Evolutionary conservation across 92 coral and sea anemone species (phyloP).

Genomic region (Desmophyllum pertusum): DNA sequence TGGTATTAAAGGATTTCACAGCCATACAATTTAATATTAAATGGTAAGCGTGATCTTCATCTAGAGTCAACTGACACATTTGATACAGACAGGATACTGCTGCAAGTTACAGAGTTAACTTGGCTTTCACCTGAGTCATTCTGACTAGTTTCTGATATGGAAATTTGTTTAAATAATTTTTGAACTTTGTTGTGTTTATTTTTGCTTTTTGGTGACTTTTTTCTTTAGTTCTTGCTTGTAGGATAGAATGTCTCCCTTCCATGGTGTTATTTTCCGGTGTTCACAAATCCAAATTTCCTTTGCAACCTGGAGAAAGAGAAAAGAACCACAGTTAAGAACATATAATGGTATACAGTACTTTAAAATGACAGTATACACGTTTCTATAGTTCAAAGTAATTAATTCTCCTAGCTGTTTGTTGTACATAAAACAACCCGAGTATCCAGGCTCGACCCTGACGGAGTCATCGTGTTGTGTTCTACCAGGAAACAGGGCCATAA

Average conservation of each 20-base stretch:
- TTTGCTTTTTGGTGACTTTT: slow-evolving; percentile 63
- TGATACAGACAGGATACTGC: background rate
- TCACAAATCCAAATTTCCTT: slow-evolving; percentile 99
- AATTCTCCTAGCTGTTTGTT: too few relatives aligned
- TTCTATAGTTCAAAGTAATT: too few relatives aligned
- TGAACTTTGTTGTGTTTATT: background rate
- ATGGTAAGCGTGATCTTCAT: background rate
- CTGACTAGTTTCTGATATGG: background rate
- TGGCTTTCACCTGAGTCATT: background rate
- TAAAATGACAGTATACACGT: too few relatives aligned
- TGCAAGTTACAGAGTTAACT: too few relatives aligned
- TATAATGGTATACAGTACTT: background rate
- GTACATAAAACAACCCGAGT: too few relatives aligned
- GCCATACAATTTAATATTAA: background rate
- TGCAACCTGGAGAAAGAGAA: slow-evolving; percentile 77
- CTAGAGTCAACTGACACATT: background rate
- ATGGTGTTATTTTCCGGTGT: slow-evolving; percentile 78
- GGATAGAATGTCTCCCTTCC: slow-evolving; percentile 92
- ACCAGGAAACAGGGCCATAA: too few relatives aligned
- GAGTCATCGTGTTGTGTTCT: too few relatives aligned
- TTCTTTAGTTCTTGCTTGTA: slow-evolving; percentile 92
- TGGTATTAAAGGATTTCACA: background rate
- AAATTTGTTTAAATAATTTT: background rate
- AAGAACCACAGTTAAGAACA: background rate
- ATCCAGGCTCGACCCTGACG: too few relatives aligned